Percentiles rank a stretch among this genome's conserved stretches.
These are phyloP conservation scores for Miichthys miiuy DNA, from an alignment of 2,797 vertebrate species.

Conservation along the genomic window DNA sequence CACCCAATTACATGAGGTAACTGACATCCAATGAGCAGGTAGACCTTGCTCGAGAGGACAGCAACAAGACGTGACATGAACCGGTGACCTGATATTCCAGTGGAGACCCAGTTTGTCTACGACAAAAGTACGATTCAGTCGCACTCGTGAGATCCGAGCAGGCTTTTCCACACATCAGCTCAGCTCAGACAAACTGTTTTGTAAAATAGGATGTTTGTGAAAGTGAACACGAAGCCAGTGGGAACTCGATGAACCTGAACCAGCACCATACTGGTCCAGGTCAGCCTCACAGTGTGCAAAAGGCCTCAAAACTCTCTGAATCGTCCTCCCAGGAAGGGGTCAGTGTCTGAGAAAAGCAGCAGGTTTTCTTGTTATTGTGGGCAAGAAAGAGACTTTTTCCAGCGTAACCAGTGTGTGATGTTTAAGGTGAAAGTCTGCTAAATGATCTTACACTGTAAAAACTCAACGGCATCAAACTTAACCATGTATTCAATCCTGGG, in stretches of 20 bases:
- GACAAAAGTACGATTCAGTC: background rate
- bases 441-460: slow-evolving; percentile 23
- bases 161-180: slow-evolving; percentile 11
- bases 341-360: slow-evolving; percentile 74
- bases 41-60: background rate
- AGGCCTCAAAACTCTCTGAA: slow-evolving; percentile 15
- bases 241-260: slow-evolving; percentile 69
- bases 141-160: background rate
- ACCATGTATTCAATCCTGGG: slow-evolving; percentile 42
- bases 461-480: background rate
- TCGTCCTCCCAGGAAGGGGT: slow-evolving; percentile 43
- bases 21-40: slow-evolving; percentile 1
- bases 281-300: slow-evolving; percentile 57
- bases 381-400: slow-evolving; percentile 26
- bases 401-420: slow-evolving; percentile 22
- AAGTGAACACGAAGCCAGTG: slow-evolving; percentile 57
- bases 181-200: slow-evolving; percentile 27
- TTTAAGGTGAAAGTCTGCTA: slow-evolving; percentile 25
- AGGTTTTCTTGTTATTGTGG: slow-evolving; percentile 69
- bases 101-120: background rate
- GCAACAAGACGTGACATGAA: slow-evolving; percentile 2
- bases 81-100: background rate
- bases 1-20: slow-evolving; percentile 1
- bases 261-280: slow-evolving; percentile 60
- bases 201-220: slow-evolving; percentile 46